Evolutionary conservation across 2,797 vertebrate species (phyloP).

Genomic region (Manis pentadactyla): DNA sequence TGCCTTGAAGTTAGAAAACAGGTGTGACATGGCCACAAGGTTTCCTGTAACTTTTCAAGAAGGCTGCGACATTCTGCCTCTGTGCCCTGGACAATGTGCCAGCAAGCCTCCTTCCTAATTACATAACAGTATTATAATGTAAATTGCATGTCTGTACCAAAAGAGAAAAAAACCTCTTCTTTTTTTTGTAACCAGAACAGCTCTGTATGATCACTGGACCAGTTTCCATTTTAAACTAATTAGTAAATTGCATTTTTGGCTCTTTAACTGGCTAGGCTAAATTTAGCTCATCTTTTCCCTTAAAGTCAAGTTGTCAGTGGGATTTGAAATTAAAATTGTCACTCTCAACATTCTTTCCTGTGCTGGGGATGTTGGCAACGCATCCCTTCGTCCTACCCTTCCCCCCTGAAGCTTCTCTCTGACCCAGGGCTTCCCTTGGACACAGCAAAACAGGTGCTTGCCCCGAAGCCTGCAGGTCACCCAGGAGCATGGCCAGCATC

Average conservation of each 20-base stretch:
- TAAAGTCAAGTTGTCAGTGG: conserved; percentile 78
- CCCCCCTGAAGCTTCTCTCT: background rate
- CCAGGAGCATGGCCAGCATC: accelerated
- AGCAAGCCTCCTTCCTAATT: background rate
- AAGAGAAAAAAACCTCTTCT: no score
- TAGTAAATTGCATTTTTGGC: conserved; percentile 79
- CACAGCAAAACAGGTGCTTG: background rate
- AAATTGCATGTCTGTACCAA: background rate
- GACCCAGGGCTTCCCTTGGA: accelerated
- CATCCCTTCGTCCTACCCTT: background rate
- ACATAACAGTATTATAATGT: background rate
- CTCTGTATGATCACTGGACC: conserved; percentile 65
- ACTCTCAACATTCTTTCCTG: conserved; percentile 29
- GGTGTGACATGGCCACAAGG: background rate
- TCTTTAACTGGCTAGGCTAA: conserved; percentile 74
- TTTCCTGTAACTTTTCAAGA: background rate
- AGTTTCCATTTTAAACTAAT: conserved; percentile 79
- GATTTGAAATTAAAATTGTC: conserved; percentile 73
- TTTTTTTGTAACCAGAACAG: conserved; percentile 42
- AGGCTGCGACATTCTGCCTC: background rate
- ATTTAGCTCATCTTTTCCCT: conserved; percentile 78
- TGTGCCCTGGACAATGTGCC: accelerated
- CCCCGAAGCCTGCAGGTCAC: background rate
- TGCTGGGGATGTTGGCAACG: background rate
- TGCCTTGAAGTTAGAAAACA: background rate